Conservation (phyloP, 2,888 invertebrate species). For the Meteorus cinctellus region DNA sequence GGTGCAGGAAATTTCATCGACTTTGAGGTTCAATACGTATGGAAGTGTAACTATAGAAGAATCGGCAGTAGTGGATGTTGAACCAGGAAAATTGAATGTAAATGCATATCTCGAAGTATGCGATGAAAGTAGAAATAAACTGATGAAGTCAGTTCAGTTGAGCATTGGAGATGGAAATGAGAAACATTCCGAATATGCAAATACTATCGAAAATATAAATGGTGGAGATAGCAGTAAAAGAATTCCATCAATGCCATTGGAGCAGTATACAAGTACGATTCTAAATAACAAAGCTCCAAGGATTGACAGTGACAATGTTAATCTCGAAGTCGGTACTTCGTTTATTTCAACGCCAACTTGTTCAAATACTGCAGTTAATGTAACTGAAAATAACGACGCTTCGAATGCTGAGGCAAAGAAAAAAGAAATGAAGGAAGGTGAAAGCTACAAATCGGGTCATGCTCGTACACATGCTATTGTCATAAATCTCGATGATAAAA, state of each 20-base stretch:
- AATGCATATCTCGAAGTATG: conserved; percentile 6
- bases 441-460: conserved; percentile 77
- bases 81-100: conserved; percentile 37
- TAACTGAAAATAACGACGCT: conserved; percentile 39
- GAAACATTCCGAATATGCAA: background rate
- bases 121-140: background rate
- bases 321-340: background rate
- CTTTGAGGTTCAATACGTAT: conserved; percentile 66
- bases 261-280: background rate
- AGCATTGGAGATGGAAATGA: background rate
- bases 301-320: conserved; percentile 19
- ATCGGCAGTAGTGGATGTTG: conserved; percentile 51
- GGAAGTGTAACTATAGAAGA: conserved; percentile 65
- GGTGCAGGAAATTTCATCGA: conserved; percentile 66
- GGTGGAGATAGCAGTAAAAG: background rate
- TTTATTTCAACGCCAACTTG: background rate
- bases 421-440: conserved; percentile 55
- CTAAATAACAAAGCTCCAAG: background rate
- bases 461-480: conserved; percentile 85
- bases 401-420: conserved; percentile 47
- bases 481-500: conserved; percentile 86
- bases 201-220: background rate
- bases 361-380: background rate
- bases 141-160: background rate
- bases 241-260: background rate